Base-by-base conservation (phyloP, 2,888 invertebrate species). In the Escarpia spicata region DNA sequence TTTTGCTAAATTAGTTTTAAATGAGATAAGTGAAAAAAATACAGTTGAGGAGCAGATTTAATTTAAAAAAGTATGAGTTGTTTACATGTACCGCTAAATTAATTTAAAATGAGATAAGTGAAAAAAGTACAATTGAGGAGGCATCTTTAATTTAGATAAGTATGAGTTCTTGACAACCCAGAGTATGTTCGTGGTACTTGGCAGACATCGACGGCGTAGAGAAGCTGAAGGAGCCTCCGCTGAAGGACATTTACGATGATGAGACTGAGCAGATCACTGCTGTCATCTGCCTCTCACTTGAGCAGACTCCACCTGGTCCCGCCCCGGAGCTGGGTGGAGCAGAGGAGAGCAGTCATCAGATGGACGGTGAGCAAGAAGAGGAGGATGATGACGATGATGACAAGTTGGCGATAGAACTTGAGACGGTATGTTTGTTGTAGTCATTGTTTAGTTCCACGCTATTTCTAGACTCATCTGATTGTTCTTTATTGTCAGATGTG, bases 371-470 rank as follows among this genome's bases (percentile, higher is more conserved):
- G 58, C 43, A 44, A 52, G 92, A 43, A 31, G 90, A 91, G n/a
- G 58, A 93, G 0, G 93, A 93, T n/a, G 93, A 93, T 6, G 93
- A 92, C 90, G 93, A 93, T 19, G 94, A 92, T 19, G 94, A 94
- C 60, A 94, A 93, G 93, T 93, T 58, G 93, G 94, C 92, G 93
- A 95, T 90, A 91, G 91, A 92, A 91, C 93, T 95, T 58, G 95
- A 95, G 92, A 94, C 94, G 93, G 43, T 44, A 44, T n/a, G 44
- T n/a, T 31, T 52, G 31, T 3, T 91, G 44, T 91, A 37, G 37
- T 37, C 37, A 1, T 44, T 60, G 43, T 45, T 43, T 75, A 26
- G 26, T 75, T 75, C 19, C 19, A 6, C 6, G 75, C 6, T 26
- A 26, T 9, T 52, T 75, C 19, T 75, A 75, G 75, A 52, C 12